Percentiles rank a stretch among this genome's conserved stretches.
Evolutionary conservation across 2,888 invertebrate genomes (phyloP).

Genomic region (Epicampocera succincta): DNA sequence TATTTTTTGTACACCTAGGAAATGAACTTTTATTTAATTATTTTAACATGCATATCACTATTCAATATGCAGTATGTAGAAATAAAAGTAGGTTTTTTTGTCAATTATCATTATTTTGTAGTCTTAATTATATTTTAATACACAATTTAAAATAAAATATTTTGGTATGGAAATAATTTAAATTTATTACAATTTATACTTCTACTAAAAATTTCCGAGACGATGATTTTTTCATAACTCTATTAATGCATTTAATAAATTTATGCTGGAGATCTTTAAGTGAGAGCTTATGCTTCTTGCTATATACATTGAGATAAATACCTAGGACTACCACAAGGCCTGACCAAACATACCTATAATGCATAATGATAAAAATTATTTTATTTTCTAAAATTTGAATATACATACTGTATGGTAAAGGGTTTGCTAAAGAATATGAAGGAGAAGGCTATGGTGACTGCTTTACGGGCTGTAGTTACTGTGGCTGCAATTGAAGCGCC

Average conservation of each 20-base stretch:
- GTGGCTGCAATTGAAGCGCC: conserved; percentile 97
- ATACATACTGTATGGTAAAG: conserved; percentile 93
- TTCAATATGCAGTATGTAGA: no score
- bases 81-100: no score
- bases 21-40: neutral
- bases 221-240: conserved; percentile 69
- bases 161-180: neutral
- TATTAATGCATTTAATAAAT: conserved; percentile 64
- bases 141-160: neutral
- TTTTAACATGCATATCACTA: no score
- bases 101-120: neutral
- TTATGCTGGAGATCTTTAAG: conserved; percentile 76
- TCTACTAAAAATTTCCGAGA: conserved; percentile 77
- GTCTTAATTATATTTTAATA: conserved; percentile 14
- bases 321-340: conserved; percentile 93
- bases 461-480: conserved; percentile 94
- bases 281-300: conserved; percentile 85
- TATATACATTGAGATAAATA: conserved; percentile 96
- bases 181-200: conserved; percentile 71
- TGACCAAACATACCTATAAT: conserved; percentile 92
- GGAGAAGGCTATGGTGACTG: conserved; percentile 94
- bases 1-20: neutral
- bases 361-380: neutral
- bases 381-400: neutral
- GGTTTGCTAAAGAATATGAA: conserved; percentile 97